A percentile compares a stretch with the other conserved stretches of the same genome.
Conservation (phyloP, 2,888 invertebrate species). For the Synanthedon vespiformis region DNA sequence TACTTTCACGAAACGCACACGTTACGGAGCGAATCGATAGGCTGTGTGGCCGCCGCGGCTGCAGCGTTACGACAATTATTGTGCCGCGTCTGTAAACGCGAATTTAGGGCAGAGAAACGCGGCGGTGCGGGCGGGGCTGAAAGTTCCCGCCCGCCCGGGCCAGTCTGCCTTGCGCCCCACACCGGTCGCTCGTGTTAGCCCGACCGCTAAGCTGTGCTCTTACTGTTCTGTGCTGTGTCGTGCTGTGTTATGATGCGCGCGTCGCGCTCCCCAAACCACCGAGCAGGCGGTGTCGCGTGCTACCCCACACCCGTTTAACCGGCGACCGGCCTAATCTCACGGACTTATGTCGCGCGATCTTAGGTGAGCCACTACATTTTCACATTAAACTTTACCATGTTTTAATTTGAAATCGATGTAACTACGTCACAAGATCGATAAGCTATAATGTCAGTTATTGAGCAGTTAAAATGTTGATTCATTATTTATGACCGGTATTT, state of each 20-base stretch:
- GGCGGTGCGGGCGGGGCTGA: slow-evolving; percentile 17
- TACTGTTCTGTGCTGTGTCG: slow-evolving; percentile 3
- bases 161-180: slow-evolving; percentile 41
- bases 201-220: slow-evolving; percentile 12
- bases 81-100: slow-evolving; percentile 49
- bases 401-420: slow-evolving; percentile 44
- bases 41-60: slow-evolving; percentile 49
- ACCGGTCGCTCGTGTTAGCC: slow-evolving; percentile 7
- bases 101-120: slow-evolving; percentile 55
- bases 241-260: slow-evolving; percentile 6
- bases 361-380: slow-evolving; percentile 30
- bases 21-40: slow-evolving; percentile 48
- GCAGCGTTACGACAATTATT: slow-evolving; percentile 58
- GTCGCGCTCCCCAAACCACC: slow-evolving; percentile 7
- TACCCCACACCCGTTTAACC: slow-evolving; percentile 14
- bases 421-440: slow-evolving; percentile 41
- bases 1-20: slow-evolving; percentile 53
- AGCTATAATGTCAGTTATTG: slow-evolving; percentile 25
- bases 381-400: slow-evolving; percentile 36
- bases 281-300: slow-evolving; percentile 13
- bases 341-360: slow-evolving; percentile 9
- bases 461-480: slow-evolving; percentile 20
- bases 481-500: slow-evolving; percentile 38
- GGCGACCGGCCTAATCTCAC: slow-evolving; percentile 5
- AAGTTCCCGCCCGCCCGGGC: slow-evolving; percentile 19